phyloP scores from a whole-genome alignment of 2,888 invertebrate genomes.

The Agonum fuliginosum region DNA sequence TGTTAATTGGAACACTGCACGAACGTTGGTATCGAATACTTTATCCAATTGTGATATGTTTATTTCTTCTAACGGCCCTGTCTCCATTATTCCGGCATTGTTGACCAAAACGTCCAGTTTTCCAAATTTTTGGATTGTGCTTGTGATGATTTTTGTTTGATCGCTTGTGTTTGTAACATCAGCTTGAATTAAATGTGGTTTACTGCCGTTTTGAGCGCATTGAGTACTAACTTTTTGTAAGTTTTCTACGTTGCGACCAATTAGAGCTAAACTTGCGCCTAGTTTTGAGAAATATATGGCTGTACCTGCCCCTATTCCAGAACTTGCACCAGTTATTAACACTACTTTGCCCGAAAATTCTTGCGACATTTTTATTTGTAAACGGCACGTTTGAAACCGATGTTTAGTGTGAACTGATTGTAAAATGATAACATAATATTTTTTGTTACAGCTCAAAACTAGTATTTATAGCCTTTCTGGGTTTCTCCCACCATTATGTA shows the following conservation, averaged over 20 bases:
- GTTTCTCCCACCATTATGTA: too few species aligned
- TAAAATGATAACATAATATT: too few species aligned
- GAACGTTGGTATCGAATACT: constrained; percentile 75
- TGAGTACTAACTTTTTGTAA: constrained; percentile 74
- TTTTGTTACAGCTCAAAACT: too few species aligned
- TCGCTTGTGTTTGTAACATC: constrained; percentile 83
- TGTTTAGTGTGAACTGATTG: too few species aligned
- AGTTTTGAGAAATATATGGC: constrained; percentile 81
- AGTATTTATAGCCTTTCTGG: too few species aligned
- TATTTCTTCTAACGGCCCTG: constrained; percentile 67
- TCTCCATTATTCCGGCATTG: constrained; percentile 83
- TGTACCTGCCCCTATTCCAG: constrained; percentile 85
- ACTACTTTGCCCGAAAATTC: constrained; percentile 80
- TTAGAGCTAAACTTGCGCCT: constrained; percentile 80
- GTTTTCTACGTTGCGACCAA: constrained; percentile 81
- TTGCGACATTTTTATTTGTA: too few species aligned
- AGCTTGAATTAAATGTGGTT: constrained; percentile 77
- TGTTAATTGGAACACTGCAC: constrained; percentile 70
- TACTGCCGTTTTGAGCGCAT: constrained; percentile 69
- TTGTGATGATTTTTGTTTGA: constrained; percentile 79
- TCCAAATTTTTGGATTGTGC: constrained; percentile 81
- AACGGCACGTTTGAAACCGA: too few species aligned
- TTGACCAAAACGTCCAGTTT: constrained; percentile 85
- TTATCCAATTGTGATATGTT: constrained; percentile 74
- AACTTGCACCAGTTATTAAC: constrained; percentile 83